Base-by-base conservation (phyloP, 2,888 invertebrate species). In the Brachyptera risi region DNA sequence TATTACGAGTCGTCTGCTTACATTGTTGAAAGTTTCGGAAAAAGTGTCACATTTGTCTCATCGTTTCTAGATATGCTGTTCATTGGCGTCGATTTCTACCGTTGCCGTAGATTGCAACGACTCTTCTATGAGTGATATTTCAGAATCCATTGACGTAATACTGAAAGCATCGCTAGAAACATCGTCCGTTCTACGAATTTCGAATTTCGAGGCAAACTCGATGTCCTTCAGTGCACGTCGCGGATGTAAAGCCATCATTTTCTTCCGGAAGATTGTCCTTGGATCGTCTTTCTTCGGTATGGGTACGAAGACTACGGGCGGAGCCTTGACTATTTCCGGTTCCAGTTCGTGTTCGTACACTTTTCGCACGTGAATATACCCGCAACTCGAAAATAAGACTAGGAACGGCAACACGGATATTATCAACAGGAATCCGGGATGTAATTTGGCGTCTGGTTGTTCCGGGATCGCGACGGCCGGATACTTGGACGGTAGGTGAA, bases 381-480 rank as follows among this genome's bases (percentile, higher is more conserved):
- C 13, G 49, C 56, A 47, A 40, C 54, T 59, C 5, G 58, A 9
- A 9, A 65, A 37, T 40, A 61, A 64, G n/a, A 64, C 31, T 38
- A 59, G 26, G 15, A 62, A 51, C 27, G 65, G 65, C n/a, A 60
- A 27, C n/a, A 64, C 38, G n/a, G 65, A 65, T 5, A 47, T 21
- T n/a, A 19, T 21, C 19, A 7, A n/a, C 13, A 47, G n/a, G 5
- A 47, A 1, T 13, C 24, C 21, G 7, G 24, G 19, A 38, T 58
- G 4, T 23, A 47, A 13, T 35, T 60, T 59, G 21, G 35, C 40
- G 15, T 40, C 40, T 19, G 17, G 44, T n/a, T 35, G n/a, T 37
- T 40, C 24, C 15, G 65, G 47, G 15, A 64, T 64, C 21, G 66
- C 63, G 31, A 66, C 60, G 1, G 64, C 64, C 21, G 56, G 58